A percentile compares a stretch with the other conserved stretches of the same genome.
Conservation (phyloP, 2,888 invertebrate species). For the Zaprionus bogoriensis region DNA sequence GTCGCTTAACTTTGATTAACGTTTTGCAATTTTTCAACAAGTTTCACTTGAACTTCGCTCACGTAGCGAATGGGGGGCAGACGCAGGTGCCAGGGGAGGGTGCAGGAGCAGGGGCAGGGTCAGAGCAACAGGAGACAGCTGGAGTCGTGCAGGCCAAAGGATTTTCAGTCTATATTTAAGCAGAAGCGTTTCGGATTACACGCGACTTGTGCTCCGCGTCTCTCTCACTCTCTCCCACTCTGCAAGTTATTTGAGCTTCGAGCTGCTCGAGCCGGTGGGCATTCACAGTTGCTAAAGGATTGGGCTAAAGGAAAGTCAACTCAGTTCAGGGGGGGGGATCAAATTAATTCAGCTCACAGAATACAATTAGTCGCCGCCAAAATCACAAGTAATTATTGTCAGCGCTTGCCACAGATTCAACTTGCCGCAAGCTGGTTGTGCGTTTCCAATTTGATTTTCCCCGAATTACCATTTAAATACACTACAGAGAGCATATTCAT, state of each 20-base stretch:
- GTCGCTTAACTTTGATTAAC: constrained; percentile 77
- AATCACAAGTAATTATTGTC: constrained; percentile 17
- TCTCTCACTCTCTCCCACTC: too few relatives aligned
- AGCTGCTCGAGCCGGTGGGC: constrained; percentile 29
- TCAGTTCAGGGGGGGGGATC: background rate
- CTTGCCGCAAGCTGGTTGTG: constrained; percentile 8
- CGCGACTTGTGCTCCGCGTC: constrained; percentile 47
- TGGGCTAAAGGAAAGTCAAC: constrained; percentile 2
- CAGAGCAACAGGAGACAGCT: background rate
- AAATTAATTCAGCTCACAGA: background rate
- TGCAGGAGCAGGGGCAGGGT: background rate
- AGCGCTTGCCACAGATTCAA: background rate
- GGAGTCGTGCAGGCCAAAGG: constrained; percentile 16
- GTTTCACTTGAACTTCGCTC: constrained; percentile 59
- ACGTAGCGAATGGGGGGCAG: constrained; percentile 35
- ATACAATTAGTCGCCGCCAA: constrained; percentile 13
- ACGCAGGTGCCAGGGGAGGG: background rate
- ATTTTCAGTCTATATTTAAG: constrained; percentile 34
- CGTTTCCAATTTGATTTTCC: constrained; percentile 33
- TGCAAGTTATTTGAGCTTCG: constrained; percentile 40
- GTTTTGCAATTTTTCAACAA: constrained; percentile 75
- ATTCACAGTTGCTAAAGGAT: background rate
- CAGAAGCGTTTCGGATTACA: constrained; percentile 67
- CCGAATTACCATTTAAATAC: too few relatives aligned
- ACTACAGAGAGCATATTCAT: too few relatives aligned